A percentile compares a stretch with the other conserved stretches of the same genome.
phyloP scores from a whole-genome alignment of 2,797 vertebrate genomes.

The Rhodeus uyekii region DNA sequence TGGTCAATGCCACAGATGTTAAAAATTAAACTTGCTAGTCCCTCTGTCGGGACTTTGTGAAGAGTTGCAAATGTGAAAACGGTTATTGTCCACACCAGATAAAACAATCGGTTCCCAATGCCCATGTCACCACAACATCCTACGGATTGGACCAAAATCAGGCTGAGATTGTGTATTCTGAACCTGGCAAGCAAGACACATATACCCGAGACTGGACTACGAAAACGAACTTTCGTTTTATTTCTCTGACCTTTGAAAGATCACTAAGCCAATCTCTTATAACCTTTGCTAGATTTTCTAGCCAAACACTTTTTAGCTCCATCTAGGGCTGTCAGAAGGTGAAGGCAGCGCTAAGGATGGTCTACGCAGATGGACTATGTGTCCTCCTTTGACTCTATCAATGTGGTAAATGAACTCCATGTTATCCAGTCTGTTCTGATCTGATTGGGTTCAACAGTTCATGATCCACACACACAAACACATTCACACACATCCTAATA shows the following conservation, averaged over 20 bases:
- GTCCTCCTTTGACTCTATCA: conserved; percentile 56
- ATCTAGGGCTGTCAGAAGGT: conserved; percentile 26
- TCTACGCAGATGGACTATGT: background rate
- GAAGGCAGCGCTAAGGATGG: background rate
- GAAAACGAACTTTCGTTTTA: conserved; percentile 7
- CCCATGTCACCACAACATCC: background rate
- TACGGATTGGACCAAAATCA: background rate
- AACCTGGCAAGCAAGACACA: background rate
- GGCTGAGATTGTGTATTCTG: background rate
- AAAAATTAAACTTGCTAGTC: background rate
- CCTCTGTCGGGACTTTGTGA: background rate
- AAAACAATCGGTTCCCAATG: background rate
- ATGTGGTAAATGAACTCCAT: conserved; percentile 60
- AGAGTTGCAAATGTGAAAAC: background rate
- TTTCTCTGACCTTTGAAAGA: conserved; percentile 20
- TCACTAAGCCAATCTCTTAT: conserved; percentile 13
- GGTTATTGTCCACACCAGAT: background rate
- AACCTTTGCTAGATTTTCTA: conserved; percentile 18
- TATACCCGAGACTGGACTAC: background rate
- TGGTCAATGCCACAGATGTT: background rate
- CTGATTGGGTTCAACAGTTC: conserved; percentile 77
- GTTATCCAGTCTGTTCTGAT: conserved; percentile 54
- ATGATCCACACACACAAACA: conserved; percentile 46
- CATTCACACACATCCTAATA: background rate
- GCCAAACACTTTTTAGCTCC: conserved; percentile 5